Conservation (phyloP, 1,140 invertebrate genomes). For the Sipha flava region DNA sequence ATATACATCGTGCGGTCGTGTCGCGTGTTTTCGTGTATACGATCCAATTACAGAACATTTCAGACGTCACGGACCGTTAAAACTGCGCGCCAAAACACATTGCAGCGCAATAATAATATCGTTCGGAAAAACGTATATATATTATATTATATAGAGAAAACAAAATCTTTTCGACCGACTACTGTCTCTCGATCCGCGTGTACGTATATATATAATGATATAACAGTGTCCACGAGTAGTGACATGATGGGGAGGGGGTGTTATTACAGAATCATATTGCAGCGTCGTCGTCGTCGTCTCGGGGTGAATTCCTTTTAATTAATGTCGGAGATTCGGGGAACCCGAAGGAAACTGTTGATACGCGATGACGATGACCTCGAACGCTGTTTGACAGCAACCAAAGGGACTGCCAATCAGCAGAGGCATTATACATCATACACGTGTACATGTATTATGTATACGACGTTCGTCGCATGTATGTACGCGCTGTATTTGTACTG, state of each 20-base stretch:
- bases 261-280: conserved; percentile 2
- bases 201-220: no score
- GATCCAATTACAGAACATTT: background rate
- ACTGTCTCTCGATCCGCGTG: no score
- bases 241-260: no score
- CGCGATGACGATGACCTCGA: background rate
- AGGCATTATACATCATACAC: background rate
- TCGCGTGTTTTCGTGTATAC: background rate
- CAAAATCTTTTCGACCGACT: no score
- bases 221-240: no score
- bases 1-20: background rate
- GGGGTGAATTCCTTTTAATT: conserved; percentile 10
- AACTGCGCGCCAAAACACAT: background rate
- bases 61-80: background rate
- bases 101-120: no score
- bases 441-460: background rate
- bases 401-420: conserved; percentile 30
- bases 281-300: background rate
- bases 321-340: conserved; percentile 10
- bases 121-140: background rate
- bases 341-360: conserved; percentile 26
- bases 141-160: no score
- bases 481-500: background rate
- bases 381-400: conserved; percentile 18
- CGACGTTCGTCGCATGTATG: no score